A percentile compares a stretch with the other conserved stretches of the same genome.
Evolutionary conservation across 2,113 vertebrate species (phyloP).

Genomic region (Pteronura brasiliensis): DNA sequence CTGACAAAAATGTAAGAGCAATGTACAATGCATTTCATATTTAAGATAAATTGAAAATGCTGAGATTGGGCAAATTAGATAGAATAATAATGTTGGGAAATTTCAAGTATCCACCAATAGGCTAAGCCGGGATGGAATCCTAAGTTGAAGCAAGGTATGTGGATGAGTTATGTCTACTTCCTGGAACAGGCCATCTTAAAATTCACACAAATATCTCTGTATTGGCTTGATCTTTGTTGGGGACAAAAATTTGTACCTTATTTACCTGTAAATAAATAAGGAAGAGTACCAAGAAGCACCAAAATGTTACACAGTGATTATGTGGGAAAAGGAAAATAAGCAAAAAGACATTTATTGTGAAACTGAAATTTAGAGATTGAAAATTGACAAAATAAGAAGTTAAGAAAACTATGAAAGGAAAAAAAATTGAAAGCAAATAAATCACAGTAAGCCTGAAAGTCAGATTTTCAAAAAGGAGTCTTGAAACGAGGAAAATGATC

Average conservation of each 20-base stretch:
- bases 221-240: not conserved
- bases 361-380: not conserved
- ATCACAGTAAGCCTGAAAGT: not conserved
- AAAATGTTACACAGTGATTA: not conserved
- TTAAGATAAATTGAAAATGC: not conserved
- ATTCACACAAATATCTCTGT: not conserved
- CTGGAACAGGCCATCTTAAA: not conserved
- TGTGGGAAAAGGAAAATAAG: not conserved
- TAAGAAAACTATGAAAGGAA: not conserved
- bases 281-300: not conserved
- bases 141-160: not conserved
- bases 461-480: not conserved
- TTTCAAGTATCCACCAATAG: not conserved
- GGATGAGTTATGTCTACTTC: not conserved
- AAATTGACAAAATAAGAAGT: not conserved
- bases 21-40: not conserved
- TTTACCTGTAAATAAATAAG: not conserved
- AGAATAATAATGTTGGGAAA: not conserved
- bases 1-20: constrained; percentile 27
- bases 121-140: not conserved
- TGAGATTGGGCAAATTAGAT: not conserved
- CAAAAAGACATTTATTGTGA: not conserved
- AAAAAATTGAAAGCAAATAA: not conserved
- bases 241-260: not conserved
- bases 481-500: not conserved